These are phyloP conservation scores for Drosophila mauritiana DNA, from an alignment of 1,140 invertebrate genomes.

Conservation along the genomic window DNA sequence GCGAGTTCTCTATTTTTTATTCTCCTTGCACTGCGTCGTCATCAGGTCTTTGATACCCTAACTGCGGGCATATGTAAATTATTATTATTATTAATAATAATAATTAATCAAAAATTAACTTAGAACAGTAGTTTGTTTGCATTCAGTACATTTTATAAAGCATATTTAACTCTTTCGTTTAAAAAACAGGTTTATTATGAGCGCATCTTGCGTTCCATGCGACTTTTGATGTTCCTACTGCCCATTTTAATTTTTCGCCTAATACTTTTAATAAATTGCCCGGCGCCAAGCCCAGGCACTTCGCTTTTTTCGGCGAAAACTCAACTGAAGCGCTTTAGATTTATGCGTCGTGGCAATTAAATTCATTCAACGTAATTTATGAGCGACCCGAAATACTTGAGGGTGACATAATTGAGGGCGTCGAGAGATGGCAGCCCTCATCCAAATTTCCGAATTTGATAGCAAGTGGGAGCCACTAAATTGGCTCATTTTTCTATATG, in stretches of 20 bases:
- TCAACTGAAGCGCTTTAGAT: constrained; percentile 80
- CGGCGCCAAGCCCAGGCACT: constrained; percentile 71
- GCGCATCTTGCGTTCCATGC: background rate
- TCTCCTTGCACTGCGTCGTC: constrained; percentile 61
- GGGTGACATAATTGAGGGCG: constrained; percentile 75
- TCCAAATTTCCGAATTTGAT: background rate
- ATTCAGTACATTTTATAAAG: too few relatives aligned
- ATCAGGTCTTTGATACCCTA: constrained; percentile 55
- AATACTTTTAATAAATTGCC: constrained; percentile 75
- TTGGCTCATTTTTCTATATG: background rate
- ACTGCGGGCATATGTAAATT: background rate
- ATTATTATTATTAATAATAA: too few relatives aligned
- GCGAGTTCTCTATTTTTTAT: constrained; percentile 32
- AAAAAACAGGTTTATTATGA: too few relatives aligned
- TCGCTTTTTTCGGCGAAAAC: constrained; percentile 68
- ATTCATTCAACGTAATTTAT: constrained; percentile 80
- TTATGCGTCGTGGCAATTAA: constrained; percentile 77
- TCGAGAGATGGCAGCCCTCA: constrained; percentile 15
- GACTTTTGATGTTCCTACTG: constrained; percentile 3
- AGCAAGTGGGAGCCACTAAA: constrained; percentile 18
- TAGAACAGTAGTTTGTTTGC: too few relatives aligned
- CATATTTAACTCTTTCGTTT: too few relatives aligned
- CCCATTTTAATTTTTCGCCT: constrained; percentile 43
- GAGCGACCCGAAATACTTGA: constrained; percentile 51
- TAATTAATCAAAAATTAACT: too few relatives aligned